These are phyloP conservation scores for Porites australiensis DNA, from an alignment of 64 coral and sea anemone genomes.

Conservation along the genomic window DNA sequence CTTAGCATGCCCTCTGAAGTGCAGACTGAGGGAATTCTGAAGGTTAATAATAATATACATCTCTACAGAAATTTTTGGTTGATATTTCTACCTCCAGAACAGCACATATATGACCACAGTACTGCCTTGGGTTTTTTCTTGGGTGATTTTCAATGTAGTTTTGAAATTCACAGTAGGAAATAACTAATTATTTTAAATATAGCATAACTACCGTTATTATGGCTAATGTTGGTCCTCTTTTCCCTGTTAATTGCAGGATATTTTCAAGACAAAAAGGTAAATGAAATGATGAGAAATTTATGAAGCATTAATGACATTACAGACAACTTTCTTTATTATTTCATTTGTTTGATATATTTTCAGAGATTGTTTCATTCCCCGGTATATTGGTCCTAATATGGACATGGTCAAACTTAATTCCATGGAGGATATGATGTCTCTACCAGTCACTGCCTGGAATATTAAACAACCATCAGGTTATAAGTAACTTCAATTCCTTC, in stretches of 20 bases:
- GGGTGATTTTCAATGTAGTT: no score
- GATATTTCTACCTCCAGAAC: no score
- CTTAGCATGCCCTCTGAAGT: constrained; percentile 91
- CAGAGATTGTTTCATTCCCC: constrained; percentile 87
- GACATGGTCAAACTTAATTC: constrained; percentile 88
- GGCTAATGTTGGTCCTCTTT: constrained; percentile 32
- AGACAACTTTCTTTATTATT: background rate
- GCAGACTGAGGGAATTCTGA: constrained; percentile 80
- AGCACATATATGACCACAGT: no score
- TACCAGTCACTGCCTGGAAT: constrained; percentile 90
- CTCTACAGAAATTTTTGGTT: no score
- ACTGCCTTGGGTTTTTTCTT: no score
- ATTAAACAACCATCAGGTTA: constrained; percentile 86
- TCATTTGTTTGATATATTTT: background rate
- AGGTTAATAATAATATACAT: constrained; percentile 20
- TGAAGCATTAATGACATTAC: background rate
- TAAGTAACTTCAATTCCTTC: no score
- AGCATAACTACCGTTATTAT: background rate
- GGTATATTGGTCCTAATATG: constrained; percentile 86
- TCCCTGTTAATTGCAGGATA: constrained; percentile 56
- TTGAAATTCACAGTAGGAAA: no score
- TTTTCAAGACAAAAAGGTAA: constrained; percentile 86
- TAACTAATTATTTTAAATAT: background rate
- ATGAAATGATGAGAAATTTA: background rate
- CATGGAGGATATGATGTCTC: constrained; percentile 72